phyloP scores from a whole-genome alignment of 2,113 vertebrate species.

The Chlamydotis undulata region DNA sequence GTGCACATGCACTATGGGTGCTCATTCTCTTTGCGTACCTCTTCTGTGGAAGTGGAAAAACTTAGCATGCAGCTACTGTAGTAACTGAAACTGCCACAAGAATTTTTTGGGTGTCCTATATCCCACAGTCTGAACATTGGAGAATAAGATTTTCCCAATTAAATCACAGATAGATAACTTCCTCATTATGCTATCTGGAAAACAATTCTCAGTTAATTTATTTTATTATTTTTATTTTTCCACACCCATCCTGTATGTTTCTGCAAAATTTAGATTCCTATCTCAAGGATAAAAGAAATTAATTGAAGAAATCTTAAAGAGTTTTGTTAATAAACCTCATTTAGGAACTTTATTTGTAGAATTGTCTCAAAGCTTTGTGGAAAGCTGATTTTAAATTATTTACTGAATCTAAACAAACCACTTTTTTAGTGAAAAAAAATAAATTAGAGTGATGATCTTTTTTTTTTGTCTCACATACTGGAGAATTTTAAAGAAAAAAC shows the following conservation, averaged over 20 bases:
- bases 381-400: neutral
- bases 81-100: neutral
- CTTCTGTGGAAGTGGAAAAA: neutral
- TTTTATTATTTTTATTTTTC: neutral
- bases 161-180: neutral
- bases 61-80: neutral
- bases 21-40: rapidly evolving
- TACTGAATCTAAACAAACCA: neutral
- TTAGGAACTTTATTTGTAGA: neutral
- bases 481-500: neutral
- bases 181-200: neutral
- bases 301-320: neutral
- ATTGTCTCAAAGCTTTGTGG: neutral
- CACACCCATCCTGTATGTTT: neutral
- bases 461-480: neutral
- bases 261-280: neutral
- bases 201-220: neutral
- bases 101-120: neutral
- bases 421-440: neutral
- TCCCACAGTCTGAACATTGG: neutral
- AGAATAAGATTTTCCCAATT: neutral
- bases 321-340: neutral
- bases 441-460: neutral
- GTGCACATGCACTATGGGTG: neutral
- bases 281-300: neutral